Base-by-base conservation (phyloP, 2,888 invertebrate species). In the Troides oblongomaculatus region DNA sequence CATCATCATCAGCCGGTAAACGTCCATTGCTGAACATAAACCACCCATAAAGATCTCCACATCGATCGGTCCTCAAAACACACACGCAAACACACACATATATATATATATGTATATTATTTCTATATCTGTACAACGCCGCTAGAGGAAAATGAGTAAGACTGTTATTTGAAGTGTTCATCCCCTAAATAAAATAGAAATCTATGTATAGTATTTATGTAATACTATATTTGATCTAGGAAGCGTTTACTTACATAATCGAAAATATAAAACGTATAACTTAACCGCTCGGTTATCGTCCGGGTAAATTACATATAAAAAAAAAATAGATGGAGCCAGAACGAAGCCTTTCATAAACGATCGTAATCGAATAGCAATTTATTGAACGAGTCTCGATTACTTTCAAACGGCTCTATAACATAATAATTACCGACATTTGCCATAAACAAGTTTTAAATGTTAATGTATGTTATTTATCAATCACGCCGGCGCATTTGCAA, bases 381-480 rank as follows among this genome's bases (percentile, higher is more conserved):
- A 58, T 67, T 21, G 43, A 43, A 46, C 43, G 57, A 58, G n/a
- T 17, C 30, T 36, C 36, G 61, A 66, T 43, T 68, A 68, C 68
- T 62, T 63, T 63, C 58, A 50, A 63, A 63, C n/a, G 30, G 61
- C 61, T 61, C 23, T 62, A 3, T 30, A 21, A 56, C 7, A 36
- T 14, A 53, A 66, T 23, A 62, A 59, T 63, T 56, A 23, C 62
- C 58, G 62, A 62, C 21, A 63, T 68, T 62, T 63, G 21, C 53
- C 23, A 1, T 21, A 62, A 18, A 67, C 62, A 43, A 46, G 62
- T 63, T 63, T 68, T 46, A 63, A 58, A 63, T 62, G 62, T 67
- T 62, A 56, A 21, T 39, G 14, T 59, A 25, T 53, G n/a, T 50
- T 60, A 30, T 30, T 66, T 53, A 53, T n/a, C 17, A 50, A 50